Evolutionary conservation across 2,113 vertebrate genomes (phyloP).

Genomic region (Cervus canadensis): DNA sequence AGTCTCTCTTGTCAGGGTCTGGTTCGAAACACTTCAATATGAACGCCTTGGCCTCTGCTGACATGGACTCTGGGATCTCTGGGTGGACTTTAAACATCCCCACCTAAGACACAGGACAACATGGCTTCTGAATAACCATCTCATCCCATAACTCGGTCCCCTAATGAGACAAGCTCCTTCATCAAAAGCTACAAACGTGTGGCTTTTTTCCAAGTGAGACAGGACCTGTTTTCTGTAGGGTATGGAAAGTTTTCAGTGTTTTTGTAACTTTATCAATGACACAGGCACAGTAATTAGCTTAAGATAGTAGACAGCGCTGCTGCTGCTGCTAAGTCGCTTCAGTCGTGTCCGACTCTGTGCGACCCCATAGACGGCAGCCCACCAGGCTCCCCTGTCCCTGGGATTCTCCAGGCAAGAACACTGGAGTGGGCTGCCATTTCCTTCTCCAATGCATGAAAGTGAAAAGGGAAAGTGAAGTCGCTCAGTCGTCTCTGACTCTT

Average conservation of each 20-base stretch:
- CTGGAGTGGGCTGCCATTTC: background rate
- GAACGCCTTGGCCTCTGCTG: constrained; percentile 94
- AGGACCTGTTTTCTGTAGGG: background rate
- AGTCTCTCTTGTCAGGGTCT: constrained; percentile 92
- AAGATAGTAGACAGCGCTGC: background rate
- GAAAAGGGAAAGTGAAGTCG: background rate
- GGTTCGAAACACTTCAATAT: constrained; percentile 97
- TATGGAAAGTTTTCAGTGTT: background rate
- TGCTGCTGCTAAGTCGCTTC: background rate
- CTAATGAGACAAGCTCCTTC: background rate
- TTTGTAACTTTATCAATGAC: background rate
- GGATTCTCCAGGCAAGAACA: background rate
- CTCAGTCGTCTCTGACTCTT: background rate
- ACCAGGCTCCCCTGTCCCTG: background rate
- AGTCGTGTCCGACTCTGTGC: background rate
- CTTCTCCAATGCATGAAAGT: background rate
- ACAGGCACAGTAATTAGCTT: background rate
- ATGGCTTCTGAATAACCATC: background rate
- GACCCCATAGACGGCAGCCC: background rate
- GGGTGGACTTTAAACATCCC: constrained; percentile 99
- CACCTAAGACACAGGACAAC: constrained; percentile 82
- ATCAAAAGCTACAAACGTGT: background rate
- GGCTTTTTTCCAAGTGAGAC: background rate
- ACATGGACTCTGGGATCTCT: constrained; percentile 98
- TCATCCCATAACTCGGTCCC: background rate